Evolutionary conservation across 2,797 vertebrate genomes (phyloP).

Genomic region (Steatocranus sp.): DNA sequence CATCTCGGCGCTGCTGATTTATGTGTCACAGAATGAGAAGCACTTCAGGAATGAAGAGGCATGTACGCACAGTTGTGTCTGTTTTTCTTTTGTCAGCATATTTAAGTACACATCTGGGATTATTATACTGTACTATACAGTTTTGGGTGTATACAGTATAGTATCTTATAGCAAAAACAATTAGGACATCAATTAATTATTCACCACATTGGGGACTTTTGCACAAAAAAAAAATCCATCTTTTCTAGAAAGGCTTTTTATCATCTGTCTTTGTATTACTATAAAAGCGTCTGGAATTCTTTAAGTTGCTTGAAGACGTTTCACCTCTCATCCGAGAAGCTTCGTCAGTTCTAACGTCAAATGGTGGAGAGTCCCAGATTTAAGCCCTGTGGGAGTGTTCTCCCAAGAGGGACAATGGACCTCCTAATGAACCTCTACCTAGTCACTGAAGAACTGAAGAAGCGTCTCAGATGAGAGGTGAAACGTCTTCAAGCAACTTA

Average conservation of each 20-base stretch:
- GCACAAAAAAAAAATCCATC: neutral
- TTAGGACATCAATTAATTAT: neutral
- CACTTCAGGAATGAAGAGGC: neutral
- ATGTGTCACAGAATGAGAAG: neutral
- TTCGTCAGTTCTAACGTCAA: neutral
- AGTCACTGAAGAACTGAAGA: neutral
- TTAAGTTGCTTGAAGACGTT: neutral
- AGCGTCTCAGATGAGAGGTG: neutral
- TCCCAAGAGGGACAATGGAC: neutral
- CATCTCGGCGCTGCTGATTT: slow-evolving; percentile 2
- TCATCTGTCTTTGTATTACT: neutral
- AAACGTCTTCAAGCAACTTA: neutral
- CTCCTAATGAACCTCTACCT: neutral
- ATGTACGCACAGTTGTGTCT: neutral
- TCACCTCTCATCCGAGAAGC: neutral
- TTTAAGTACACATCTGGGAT: neutral
- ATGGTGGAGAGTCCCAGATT: neutral
- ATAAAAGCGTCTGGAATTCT: neutral
- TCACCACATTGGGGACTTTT: neutral
- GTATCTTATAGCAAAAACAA: neutral
- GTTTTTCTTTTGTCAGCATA: neutral
- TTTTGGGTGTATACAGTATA: neutral
- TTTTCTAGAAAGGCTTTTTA: neutral
- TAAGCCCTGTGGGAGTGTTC: neutral
- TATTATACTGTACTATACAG: neutral